These are phyloP conservation scores for Cerastoderma edule DNA, from an alignment of 2,888 invertebrate species.

Conservation along the genomic window DNA sequence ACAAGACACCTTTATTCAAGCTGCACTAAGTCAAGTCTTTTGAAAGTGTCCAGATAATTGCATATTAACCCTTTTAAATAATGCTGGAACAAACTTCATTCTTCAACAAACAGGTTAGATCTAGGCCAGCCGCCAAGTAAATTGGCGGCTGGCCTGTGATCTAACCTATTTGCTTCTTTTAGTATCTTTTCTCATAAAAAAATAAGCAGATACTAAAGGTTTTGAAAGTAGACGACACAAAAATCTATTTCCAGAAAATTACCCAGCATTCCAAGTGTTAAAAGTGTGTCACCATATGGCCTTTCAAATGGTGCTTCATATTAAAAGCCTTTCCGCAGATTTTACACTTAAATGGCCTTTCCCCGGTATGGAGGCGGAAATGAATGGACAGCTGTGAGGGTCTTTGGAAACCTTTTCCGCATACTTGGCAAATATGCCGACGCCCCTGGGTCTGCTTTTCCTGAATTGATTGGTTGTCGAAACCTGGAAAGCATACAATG, in stretches of 20 bases:
- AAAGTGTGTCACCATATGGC: slow-evolving; percentile 9
- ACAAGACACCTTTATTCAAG: no score
- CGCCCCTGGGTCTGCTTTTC: no score
- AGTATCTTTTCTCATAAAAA: background rate
- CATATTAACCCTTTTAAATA: no score
- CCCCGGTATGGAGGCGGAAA: slow-evolving; percentile 22
- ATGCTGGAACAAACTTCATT: no score
- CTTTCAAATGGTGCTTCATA: slow-evolving; percentile 34
- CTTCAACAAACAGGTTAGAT: background rate
- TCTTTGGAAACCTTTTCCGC: slow-evolving; percentile 15
- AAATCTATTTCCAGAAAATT: background rate
- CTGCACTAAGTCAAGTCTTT: no score
- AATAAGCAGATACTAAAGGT: background rate
- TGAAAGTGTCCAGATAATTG: no score
- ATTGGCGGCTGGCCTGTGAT: background rate
- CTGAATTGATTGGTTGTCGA: background rate
- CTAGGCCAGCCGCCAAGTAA: background rate
- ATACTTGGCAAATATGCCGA: slow-evolving; percentile 20
- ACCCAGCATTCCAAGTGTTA: background rate
- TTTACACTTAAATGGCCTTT: slow-evolving; percentile 26
- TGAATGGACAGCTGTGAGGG: slow-evolving; percentile 21
- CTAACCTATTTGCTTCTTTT: background rate
- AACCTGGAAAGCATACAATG: slow-evolving; percentile 1
- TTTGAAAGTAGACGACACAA: background rate
- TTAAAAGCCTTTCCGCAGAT: slow-evolving; percentile 39